A percentile compares a stretch with the other conserved stretches of the same genome.
Conservation (phyloP, 1,140 invertebrate species). For the Rhyzopertha dominica region DNA sequence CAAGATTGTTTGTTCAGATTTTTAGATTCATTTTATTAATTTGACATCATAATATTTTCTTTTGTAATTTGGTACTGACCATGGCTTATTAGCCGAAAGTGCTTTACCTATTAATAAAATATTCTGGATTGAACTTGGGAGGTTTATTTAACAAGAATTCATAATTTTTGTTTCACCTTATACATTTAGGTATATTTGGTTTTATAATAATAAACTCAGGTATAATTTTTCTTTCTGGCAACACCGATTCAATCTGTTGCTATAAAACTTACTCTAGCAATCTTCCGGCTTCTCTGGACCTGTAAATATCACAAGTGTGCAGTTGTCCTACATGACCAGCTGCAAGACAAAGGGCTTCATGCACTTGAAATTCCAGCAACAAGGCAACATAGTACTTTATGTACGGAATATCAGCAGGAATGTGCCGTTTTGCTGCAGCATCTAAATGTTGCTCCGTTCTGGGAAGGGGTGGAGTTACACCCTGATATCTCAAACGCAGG, state of each 20-base stretch:
- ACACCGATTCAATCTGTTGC: conserved; percentile 3
- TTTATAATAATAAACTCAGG: not conserved
- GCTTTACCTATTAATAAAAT: no score
- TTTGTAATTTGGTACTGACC: no score
- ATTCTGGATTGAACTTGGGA: no score
- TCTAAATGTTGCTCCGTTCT: conserved; percentile 73
- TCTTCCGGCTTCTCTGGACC: conserved; percentile 67
- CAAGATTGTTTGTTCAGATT: no score
- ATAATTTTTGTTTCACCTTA: no score
- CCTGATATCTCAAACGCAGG: conserved; percentile 64
- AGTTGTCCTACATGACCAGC: conserved; percentile 69
- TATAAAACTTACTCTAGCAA: conserved; percentile 55
- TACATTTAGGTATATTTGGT: no score
- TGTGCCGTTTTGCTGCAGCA: conserved; percentile 73
- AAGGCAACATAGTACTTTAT: conserved; percentile 80
- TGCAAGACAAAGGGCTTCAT: conserved; percentile 69
- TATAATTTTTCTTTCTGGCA: no score
- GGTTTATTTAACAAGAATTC: no score
- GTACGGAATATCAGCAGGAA: conserved; percentile 70
- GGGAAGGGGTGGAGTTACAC: conserved; percentile 63
- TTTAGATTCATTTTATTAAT: no score
- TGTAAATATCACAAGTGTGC: conserved; percentile 76
- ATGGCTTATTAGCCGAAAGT: no score
- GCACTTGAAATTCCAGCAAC: conserved; percentile 84
- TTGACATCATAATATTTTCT: no score